A percentile compares a stretch with the other conserved stretches of the same genome.
Evolutionary conservation across 2,888 invertebrate species (phyloP).

Genomic region (Neoitamus cyanurus): DNA sequence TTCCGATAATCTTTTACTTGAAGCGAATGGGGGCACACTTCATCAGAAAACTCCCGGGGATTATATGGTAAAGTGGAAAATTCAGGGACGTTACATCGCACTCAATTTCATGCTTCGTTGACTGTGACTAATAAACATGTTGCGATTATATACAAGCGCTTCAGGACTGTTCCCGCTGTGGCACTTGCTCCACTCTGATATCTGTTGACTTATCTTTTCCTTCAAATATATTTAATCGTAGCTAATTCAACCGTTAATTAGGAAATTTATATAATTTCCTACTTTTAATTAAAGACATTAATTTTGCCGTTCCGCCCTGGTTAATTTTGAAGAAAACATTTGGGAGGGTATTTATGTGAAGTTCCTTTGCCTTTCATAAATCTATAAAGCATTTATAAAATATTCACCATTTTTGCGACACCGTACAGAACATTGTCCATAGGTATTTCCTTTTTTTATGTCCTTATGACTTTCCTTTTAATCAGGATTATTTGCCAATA

Average conservation of each 20-base stretch:
- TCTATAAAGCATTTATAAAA: too few species aligned
- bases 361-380: too few species aligned
- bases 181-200: not conserved
- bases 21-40: not conserved
- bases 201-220: conserved; percentile 23
- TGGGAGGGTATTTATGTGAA: not conserved
- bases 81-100: conserved; percentile 20
- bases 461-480: too few species aligned
- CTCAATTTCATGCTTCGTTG: conserved; percentile 31
- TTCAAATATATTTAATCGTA: not conserved
- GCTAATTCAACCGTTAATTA: not conserved
- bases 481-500: too few species aligned
- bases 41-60: not conserved
- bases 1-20: conserved; percentile 16
- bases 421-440: too few species aligned
- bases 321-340: too few species aligned
- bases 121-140: conserved; percentile 35
- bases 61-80: conserved; percentile 17
- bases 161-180: not conserved
- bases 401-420: too few species aligned
- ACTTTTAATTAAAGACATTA: not conserved
- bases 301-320: not conserved
- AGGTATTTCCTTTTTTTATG: too few species aligned
- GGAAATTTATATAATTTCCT: not conserved
- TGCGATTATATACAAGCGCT: conserved; percentile 8